These are phyloP conservation scores for Akabosia matsudoensis DNA, from an alignment of 1,140 invertebrate species.

Conservation along the genomic window DNA sequence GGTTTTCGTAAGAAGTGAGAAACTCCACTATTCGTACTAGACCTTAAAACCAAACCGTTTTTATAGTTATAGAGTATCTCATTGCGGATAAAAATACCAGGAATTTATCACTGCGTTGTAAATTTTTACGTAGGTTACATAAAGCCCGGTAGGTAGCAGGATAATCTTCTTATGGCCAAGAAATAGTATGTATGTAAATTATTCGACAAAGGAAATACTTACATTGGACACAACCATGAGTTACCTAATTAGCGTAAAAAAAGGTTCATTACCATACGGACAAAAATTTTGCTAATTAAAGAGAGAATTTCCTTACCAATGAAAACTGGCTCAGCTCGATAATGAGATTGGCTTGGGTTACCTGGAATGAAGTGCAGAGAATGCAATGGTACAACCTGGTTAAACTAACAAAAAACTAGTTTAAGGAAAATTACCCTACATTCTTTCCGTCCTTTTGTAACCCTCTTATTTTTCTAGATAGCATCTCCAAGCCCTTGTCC, in stretches of 20 bases:
- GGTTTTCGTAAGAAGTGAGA: background rate
- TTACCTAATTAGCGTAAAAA: no score
- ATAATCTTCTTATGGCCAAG: no score
- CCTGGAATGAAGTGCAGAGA: background rate
- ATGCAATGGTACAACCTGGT: background rate
- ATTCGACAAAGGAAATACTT: background rate
- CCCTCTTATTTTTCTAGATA: background rate
- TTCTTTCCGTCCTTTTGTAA: conserved; percentile 1
- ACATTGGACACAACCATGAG: background rate
- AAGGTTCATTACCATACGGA: no score
- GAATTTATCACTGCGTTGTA: no score
- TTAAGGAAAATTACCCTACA: background rate
- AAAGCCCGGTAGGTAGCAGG: no score
- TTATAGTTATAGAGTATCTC: no score
- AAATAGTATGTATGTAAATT: background rate
- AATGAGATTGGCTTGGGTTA: background rate
- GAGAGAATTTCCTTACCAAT: background rate
- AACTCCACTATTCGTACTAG: background rate
- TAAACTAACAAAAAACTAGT: no score
- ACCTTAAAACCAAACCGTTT: no score
- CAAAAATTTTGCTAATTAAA: no score
- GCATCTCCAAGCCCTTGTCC: background rate
- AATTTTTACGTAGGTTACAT: no score
- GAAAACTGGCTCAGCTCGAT: background rate
- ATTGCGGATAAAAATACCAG: no score